Evolutionary conservation across 2,113 vertebrate species (phyloP), one percentile per base, ranked within the genome.

Genomic region (Nipponia nippon): DNA sequence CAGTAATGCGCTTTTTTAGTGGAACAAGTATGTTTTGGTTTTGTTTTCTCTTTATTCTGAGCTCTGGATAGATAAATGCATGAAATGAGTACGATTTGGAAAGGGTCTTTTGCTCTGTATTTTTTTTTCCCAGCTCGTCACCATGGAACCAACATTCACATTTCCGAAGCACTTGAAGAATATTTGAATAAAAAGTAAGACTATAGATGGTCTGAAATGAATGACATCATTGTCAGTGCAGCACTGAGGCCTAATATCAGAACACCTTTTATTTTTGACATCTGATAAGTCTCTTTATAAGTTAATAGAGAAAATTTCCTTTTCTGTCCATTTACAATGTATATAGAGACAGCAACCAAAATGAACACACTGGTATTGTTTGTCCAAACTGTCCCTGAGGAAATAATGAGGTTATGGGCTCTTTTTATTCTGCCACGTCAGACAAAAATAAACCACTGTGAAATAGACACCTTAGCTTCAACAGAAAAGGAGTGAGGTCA

Each of bases 41-140:
- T 92, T 81, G 47, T 89, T 89, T 95, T 83, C 69, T 87, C 62
- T 93, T 95, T 95, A 30, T 91, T 92, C 73, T 77, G 66, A 76
- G 50, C 25, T 76, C 47, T 87, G 81, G 47, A 79, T 29, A 95
- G 62, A 87, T 38, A 91, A 93, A 89, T 89, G n/a, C 92, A 75
- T 42, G 53, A 91, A 95, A 84, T 80, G 70, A 3, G 34, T 87
- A 12, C 40, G 91, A 62, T 88, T 58, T 94, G 53, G 90, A 77
- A 87, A 89, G 70, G 27, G 62, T 83, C 66, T 93, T 94, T 85
- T 79, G 13, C 62, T 90, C n/a, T 61, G 18, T 46, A 20, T 16
- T 91, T 91, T 93, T 94, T 69, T 59, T 69, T 59, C 77, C 58
- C 36, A n/a, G 46, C 10, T 49, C 0, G 0, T 90, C 88, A 70